A percentile compares a stretch with the other conserved stretches of the same genome.
These are phyloP conservation scores for Austrolebias charrua DNA, from an alignment of 2,797 vertebrate species.

Conservation along the genomic window DNA sequence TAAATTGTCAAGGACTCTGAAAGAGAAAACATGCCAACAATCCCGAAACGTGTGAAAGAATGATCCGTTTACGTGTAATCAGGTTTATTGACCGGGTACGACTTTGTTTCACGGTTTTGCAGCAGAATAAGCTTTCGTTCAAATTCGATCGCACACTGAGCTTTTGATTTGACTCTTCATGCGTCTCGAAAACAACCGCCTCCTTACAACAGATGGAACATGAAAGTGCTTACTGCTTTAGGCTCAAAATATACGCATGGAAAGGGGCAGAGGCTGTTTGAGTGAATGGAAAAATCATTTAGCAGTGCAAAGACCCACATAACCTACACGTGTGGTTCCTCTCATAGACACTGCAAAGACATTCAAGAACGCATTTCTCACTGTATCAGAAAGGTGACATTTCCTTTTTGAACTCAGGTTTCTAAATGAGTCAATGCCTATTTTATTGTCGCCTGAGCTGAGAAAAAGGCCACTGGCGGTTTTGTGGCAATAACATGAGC, in stretches of 20 bases:
- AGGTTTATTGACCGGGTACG: too few relatives aligned
- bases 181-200: constrained; percentile 22
- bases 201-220: constrained; percentile 11
- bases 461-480: constrained; percentile 9
- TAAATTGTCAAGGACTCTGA: too few relatives aligned
- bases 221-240: not conserved
- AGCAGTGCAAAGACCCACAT: constrained; percentile 3
- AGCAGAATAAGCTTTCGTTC: not conserved
- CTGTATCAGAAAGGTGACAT: not conserved
- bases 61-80: too few relatives aligned
- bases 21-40: too few relatives aligned
- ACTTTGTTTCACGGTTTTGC: not conserved
- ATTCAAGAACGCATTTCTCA: constrained; percentile 11
- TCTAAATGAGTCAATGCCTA: constrained; percentile 8
- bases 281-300: not conserved
- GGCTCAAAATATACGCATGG: not conserved
- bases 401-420: constrained; percentile 18
- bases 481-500: too few relatives aligned
- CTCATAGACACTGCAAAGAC: constrained; percentile 7
- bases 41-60: too few relatives aligned
- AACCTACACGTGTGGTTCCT: not conserved
- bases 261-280: not conserved
- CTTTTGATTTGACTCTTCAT: constrained; percentile 14
- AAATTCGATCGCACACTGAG: not conserved
- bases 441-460: not conserved